phyloP scores from a whole-genome alignment of 1,140 invertebrate genomes.

The Melitaea cinxia region DNA sequence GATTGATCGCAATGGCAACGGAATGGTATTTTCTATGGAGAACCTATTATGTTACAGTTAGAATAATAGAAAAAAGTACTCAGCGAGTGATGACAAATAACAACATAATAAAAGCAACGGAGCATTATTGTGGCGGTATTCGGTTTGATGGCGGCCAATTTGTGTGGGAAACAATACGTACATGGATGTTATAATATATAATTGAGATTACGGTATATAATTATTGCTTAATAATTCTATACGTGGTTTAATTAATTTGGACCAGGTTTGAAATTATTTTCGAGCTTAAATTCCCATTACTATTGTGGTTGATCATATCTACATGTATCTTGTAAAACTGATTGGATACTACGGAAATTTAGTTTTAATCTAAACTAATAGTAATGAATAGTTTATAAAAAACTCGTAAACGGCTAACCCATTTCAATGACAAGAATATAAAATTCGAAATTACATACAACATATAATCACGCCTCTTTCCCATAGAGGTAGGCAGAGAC shows the following conservation, averaged over 20 bases:
- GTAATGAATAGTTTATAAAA: too few relatives aligned
- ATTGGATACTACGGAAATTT: too few relatives aligned
- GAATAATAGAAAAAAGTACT: slow-evolving; percentile 39
- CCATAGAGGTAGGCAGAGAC: too few relatives aligned
- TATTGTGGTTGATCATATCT: too few relatives aligned
- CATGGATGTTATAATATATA: too few relatives aligned
- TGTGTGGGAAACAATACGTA: slow-evolving; percentile 39
- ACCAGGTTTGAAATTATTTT: background rate
- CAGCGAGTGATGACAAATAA: slow-evolving; percentile 36
- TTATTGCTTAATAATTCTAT: slow-evolving; percentile 23
- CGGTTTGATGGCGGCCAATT: slow-evolving; percentile 38
- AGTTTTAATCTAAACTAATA: too few relatives aligned
- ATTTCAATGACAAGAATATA: too few relatives aligned
- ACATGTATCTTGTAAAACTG: too few relatives aligned
- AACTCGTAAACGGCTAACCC: too few relatives aligned
- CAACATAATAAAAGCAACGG: slow-evolving; percentile 38
- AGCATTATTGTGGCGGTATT: slow-evolving; percentile 33
- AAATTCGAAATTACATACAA: too few relatives aligned
- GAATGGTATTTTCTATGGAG: slow-evolving; percentile 30
- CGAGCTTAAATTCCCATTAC: too few relatives aligned
- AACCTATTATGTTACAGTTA: slow-evolving; percentile 38
- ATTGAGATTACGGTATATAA: slow-evolving; percentile 38
- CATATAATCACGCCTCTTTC: too few relatives aligned
- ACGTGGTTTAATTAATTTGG: slow-evolving; percentile 22
- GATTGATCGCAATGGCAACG: slow-evolving; percentile 26